Evolutionary conservation across 2,113 vertebrate genomes (phyloP), one percentile per base, ranked within the genome.

Genomic region (Cervus canadensis): DNA sequence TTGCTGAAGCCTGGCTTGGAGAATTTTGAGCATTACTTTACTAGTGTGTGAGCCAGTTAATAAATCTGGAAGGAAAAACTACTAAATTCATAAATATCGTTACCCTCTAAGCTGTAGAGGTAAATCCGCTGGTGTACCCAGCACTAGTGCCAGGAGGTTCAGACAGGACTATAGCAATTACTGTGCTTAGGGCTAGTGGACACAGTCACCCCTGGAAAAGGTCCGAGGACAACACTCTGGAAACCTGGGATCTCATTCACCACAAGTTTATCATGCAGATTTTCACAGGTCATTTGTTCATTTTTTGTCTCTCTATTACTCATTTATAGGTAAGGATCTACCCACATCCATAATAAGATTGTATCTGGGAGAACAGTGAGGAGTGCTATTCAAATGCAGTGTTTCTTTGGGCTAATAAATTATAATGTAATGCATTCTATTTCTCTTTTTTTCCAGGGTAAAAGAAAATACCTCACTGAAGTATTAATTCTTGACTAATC

Each of bases 401-500:
- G 1, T 21, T 88, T 76, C n/a, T 74, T 83, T 54, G 12, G 11
- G 15, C 25, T 91, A 74, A 62, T 57, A 92, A 64, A 19, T 62
- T 86, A 90, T 43, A n/a, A 76, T n/a, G 85, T 48, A 89, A 82
- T n/a, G 0, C 13, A 54, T 36, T 62, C 25, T 83, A 2, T 74
- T 11, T 33, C 30, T 54, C 19, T 6, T 50, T n/a, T 21, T 25
- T 45, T 36, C 40, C 10, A 30, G 33, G 23, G 25, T 71, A 56
- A 87, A 93, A 87, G 26, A 28, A 79, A 67, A 79, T 50, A 83
- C 92, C 11, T 33, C 7, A 57, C 6, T 16, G 43, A 93, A 36
- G 67, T 83, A 74, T 67, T 86, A 94, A 78, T 91, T 96, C 36
- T 97, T 50, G 3, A 96, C 28, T 50, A 25, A 94, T 93, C 52